Evolutionary conservation across 35 echinoderm and acorn worm species (phyloP).

Genomic region (Heliocidaris erythrogramma): DNA sequence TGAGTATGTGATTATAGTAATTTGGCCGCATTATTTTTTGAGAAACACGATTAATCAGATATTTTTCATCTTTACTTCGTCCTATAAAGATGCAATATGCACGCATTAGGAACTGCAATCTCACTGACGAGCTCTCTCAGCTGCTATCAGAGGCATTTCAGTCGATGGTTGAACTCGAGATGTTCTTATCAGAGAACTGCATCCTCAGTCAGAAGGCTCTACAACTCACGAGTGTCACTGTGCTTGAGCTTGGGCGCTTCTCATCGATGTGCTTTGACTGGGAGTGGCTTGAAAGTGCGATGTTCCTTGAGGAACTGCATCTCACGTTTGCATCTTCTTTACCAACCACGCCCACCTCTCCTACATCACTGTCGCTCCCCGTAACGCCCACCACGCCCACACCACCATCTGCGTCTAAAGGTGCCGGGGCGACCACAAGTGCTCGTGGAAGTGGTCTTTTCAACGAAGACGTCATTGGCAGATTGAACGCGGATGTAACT

Average conservation of each 20-base stretch:
- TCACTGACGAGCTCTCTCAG: neutral
- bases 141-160: neutral
- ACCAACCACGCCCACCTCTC: neutral
- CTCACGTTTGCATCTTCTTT: neutral
- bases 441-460: neutral
- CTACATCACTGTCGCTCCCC: too few species aligned
- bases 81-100: neutral
- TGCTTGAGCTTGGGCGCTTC: neutral
- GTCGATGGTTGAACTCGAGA: neutral
- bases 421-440: neutral
- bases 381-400: neutral
- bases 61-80: too few species aligned
- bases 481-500: neutral
- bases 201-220: neutral
- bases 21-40: too few species aligned
- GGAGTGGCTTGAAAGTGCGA: neutral
- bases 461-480: neutral
- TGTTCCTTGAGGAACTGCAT: neutral
- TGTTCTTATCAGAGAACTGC: neutral
- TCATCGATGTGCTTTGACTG: neutral
- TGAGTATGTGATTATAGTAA: too few species aligned
- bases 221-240: neutral
- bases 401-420: neutral
- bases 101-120: neutral
- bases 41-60: too few species aligned